Evolutionary conservation across 2,888 invertebrate species (phyloP).

Genomic region (Ellobium chinense): DNA sequence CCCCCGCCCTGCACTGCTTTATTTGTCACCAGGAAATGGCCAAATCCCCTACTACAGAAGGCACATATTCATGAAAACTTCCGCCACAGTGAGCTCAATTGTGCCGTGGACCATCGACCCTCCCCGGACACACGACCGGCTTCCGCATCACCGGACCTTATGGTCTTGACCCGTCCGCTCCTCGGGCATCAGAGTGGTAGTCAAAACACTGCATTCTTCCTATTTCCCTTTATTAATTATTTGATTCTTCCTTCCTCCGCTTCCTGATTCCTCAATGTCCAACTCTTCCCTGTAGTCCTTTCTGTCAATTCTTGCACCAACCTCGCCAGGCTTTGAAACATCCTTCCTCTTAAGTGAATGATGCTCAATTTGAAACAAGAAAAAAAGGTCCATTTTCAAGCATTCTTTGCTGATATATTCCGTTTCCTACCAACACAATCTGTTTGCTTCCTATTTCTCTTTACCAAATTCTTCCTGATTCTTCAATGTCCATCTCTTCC

Average conservation of each 20-base stretch:
- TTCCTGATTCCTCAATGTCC: too few relatives aligned
- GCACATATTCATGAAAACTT: background rate
- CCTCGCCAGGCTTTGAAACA: too few relatives aligned
- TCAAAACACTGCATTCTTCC: background rate
- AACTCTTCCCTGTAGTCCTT: too few relatives aligned
- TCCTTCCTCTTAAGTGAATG: too few relatives aligned
- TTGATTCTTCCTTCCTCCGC: background rate
- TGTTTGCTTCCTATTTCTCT: too few relatives aligned
- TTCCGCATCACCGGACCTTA: background rate
- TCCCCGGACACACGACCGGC: background rate
- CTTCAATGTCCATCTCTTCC: too few relatives aligned
- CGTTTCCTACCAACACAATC: too few relatives aligned
- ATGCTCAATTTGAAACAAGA: too few relatives aligned
- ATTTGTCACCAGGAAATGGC: background rate
- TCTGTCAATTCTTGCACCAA: too few relatives aligned
- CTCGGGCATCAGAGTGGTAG: background rate
- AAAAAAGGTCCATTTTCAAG: too few relatives aligned
- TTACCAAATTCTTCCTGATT: too few relatives aligned
- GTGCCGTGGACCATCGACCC: background rate
- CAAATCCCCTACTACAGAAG: background rate
- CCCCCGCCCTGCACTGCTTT: background rate
- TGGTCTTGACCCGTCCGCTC: background rate
- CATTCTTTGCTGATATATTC: too few relatives aligned
- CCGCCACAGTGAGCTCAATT: constrained; percentile 8
- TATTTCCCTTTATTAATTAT: background rate